phyloP scores from a whole-genome alignment of 2,113 vertebrate species.

The Sinosuthora webbiana region DNA sequence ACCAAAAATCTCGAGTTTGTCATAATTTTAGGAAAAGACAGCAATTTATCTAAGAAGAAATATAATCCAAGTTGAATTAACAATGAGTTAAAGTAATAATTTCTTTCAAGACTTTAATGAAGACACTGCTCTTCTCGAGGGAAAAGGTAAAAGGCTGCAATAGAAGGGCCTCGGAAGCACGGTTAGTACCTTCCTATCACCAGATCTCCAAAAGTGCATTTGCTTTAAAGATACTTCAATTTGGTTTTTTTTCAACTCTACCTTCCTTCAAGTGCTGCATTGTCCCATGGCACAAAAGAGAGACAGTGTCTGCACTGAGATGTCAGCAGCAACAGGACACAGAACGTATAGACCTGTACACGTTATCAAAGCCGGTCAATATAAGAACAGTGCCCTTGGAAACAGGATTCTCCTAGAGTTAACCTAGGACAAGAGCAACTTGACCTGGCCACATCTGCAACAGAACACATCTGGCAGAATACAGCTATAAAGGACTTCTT shows the following conservation, averaged over 20 bases:
- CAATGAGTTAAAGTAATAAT: not conserved
- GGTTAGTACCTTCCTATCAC: not conserved
- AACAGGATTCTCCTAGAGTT: not conserved
- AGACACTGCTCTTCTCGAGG: not conserved
- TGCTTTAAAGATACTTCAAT: too few relatives aligned
- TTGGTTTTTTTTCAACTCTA: too few relatives aligned
- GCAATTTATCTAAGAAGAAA: not conserved
- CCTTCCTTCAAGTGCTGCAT: not conserved
- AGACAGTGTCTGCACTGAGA: not conserved
- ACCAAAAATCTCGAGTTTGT: not conserved
- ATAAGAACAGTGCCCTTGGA: not conserved
- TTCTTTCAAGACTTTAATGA: not conserved
- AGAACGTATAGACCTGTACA: fast-evolving
- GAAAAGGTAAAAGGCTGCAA: not conserved
- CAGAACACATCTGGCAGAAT: not conserved
- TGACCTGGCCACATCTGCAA: not conserved
- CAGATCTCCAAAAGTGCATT: not conserved
- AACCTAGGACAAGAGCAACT: not conserved
- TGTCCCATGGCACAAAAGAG: not conserved
- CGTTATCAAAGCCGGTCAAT: fast-evolving
- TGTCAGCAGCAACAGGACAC: not conserved
- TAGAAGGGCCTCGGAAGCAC: not conserved
- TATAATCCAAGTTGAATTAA: not conserved
- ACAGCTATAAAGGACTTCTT: not conserved
- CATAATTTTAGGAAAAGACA: not conserved